Conservation (phyloP, 2,888 invertebrate genomes). For the Scaptodrosophila latifasciaeformis region DNA sequence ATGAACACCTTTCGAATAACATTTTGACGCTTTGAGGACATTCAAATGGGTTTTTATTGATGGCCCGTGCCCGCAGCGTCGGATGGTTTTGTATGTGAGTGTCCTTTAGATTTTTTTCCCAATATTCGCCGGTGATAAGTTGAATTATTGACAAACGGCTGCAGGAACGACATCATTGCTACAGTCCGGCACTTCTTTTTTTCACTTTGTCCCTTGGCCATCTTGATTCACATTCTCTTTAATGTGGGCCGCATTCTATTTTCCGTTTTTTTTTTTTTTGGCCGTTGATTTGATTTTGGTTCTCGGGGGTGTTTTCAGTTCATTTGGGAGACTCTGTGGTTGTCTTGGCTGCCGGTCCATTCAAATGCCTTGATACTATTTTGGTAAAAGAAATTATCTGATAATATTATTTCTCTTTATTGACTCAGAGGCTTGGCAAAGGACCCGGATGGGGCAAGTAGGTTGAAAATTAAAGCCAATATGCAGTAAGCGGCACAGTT, state of each 20-base stretch:
- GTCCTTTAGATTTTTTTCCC: conserved; percentile 66
- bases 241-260: conserved; percentile 31
- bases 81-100: too few species aligned
- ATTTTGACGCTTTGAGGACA: conserved; percentile 25
- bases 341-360: conserved; percentile 24
- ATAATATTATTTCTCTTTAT: conserved; percentile 42
- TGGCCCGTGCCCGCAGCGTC: conserved; percentile 45
- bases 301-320: conserved; percentile 12
- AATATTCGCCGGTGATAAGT: conserved; percentile 75
- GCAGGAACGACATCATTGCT: conserved; percentile 5
- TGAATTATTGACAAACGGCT: conserved; percentile 68
- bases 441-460: too few species aligned
- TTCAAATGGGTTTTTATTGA: conserved; percentile 65
- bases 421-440: conserved; percentile 17
- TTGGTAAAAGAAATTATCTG: conserved; percentile 44
- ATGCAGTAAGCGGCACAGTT: too few species aligned
- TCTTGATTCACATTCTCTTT: conserved; percentile 12
- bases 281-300: conserved; percentile 55
- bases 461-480: too few species aligned
- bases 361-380: conserved; percentile 48
- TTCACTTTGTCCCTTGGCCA: conserved; percentile 34
- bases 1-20: conserved; percentile 58
- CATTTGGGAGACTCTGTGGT: not conserved
- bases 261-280: conserved; percentile 30
- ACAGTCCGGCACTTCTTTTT: conserved; percentile 11